Evolutionary conservation across 2,888 invertebrate genomes (phyloP).

Genomic region (Scotopteryx bipunctaria): DNA sequence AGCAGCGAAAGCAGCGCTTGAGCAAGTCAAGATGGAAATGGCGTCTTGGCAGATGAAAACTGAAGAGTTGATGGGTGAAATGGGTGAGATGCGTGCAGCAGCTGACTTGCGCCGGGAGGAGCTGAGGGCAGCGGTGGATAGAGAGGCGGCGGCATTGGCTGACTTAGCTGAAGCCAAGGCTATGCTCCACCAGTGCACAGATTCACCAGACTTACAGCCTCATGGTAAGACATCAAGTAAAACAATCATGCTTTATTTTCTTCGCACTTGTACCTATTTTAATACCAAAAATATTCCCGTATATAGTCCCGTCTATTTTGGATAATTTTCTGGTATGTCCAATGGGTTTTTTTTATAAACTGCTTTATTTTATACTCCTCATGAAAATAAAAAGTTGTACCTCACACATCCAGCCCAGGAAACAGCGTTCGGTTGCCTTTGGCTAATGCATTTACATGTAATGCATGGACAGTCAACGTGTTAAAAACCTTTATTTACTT

Average conservation of each 20-base stretch:
- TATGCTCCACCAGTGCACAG: conserved; percentile 65
- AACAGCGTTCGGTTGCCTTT: no score
- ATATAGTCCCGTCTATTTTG: no score
- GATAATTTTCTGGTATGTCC: no score
- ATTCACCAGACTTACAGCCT: conserved; percentile 63
- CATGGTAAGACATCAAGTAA: conserved; percentile 69
- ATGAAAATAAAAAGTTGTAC: no score
- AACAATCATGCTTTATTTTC: background rate
- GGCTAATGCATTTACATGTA: no score
- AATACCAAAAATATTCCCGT: no score
- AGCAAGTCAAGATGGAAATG: conserved; percentile 59
- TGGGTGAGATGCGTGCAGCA: conserved; percentile 62
- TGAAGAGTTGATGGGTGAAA: conserved; percentile 62
- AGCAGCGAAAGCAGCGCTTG: conserved; percentile 57
- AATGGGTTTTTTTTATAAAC: no score
- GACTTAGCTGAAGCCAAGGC: conserved; percentile 70
- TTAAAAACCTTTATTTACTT: conserved; percentile 23
- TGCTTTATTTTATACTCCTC: no score
- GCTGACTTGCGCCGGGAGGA: conserved; percentile 68
- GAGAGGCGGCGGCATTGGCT: conserved; percentile 65
- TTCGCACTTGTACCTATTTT: no score
- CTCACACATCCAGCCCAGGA: no score
- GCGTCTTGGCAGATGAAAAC: conserved; percentile 63
- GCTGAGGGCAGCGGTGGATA: conserved; percentile 59
- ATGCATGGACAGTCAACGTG: no score